Base-by-base conservation (phyloP, 2,888 invertebrate species). In the Patella depressa region DNA sequence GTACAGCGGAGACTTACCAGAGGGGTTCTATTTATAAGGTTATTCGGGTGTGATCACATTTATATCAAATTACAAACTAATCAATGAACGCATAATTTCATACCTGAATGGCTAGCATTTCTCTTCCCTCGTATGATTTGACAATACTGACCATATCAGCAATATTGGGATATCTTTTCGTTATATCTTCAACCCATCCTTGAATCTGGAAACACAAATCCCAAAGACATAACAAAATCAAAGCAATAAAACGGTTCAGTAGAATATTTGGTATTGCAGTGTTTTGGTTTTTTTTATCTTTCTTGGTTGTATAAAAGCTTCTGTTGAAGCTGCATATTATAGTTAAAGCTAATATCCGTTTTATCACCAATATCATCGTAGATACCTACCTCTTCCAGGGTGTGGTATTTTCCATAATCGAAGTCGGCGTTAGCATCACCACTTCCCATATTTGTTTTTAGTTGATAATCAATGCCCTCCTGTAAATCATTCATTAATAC, bases 101-200 rank as follows among this genome's bases (percentile, higher is more conserved):
- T 81, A 85, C 86, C 84, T 85, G 82, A 12, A 86, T 74, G 4
- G 81, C 83, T 7, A 73, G 71, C 14, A 86, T 79, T 12, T 79
- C 76, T 29, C 85, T 73, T 9, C 83, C 85, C 73, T 86, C 85
- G 70, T 80, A 86, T 9, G 86, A 85, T 53, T 82, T 78, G n/a
- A 83, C 81, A 3, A 86, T 78, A 57, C 82, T 80, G 75, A 86
- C 79, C 59, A 81, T 14, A 17, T 80, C 76, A 2, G 81, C 79
- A 12, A 77, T 76, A 14, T 79, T 72, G 34, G 76, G 77, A 76
- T 83, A 84, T 15, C 57, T 76, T 15, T 79, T 72, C 2, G 80
- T 78, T 12, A 82, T 81, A 29, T 81, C 78, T 71, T 79, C 34
- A 24, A 85, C 78, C 86, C 86, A 86, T 15, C 71, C 79, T 71